Evolutionary conservation across 1,140 invertebrate genomes (phyloP), one percentile per base, ranked within the genome.

Genomic region (Leptinotarsa texana): DNA sequence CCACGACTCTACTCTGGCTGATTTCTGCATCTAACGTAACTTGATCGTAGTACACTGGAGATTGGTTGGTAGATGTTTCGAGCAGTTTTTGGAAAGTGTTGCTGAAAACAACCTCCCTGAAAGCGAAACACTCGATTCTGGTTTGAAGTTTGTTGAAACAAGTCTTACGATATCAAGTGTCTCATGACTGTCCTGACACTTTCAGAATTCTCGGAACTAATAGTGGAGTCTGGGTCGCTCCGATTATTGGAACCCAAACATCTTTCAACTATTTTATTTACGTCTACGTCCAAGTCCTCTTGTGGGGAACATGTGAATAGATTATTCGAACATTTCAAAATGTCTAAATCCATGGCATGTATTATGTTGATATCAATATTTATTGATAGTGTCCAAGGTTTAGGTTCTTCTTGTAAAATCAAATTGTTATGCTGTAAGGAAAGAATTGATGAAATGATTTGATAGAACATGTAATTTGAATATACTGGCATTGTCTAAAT

Each of bases 31-130:
- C 74, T 48, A 65, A 57, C 63, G 70, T 75, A 33, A 79, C 74
- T 78, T 80, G 78, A 13, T 73, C 49, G 51, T 80, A 80, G 74
- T 76, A 80, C 1, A 76, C 68, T 17, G 78, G 73, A 22, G 61
- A n/a, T 13, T 24, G 42, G 13, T 66, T 61, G 13, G 67, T 65
- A 62, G 65, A 48, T 63, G 27, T 70, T 17, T 74, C 27, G 13
- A 81, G 15, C 5, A 74, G 18, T 18, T 66, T 67, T 42, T 65
- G n/a, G 69, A 78, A 78, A 22, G 75, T 13, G 1, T 69, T 22
- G 63, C 75, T 73, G 13, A 75, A 78, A 18, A 78, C 24, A 2
- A 68, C 70, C 67, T 80, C 75, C 51, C 74, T 80, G 27, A 57
- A 57, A 57, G 13, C 8, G 8, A 42, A 42, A 42, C 8, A 42